Conservation (phyloP, 2,113 vertebrate genomes). For the Mungos mungo region DNA sequence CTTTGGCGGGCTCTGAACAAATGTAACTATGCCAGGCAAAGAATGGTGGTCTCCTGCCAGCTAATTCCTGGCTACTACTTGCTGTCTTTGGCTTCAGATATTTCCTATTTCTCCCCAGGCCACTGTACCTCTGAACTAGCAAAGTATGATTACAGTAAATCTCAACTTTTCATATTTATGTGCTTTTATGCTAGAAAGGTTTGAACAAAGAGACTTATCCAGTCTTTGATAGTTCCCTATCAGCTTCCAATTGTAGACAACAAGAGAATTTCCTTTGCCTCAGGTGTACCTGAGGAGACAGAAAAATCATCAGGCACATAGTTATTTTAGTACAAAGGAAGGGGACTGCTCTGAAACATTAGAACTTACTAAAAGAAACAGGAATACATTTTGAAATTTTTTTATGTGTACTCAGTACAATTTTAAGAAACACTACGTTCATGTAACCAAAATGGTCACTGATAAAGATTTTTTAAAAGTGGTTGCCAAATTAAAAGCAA, state of each 20-base stretch:
- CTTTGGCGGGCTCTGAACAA: conserved; percentile 28
- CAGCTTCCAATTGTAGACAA: not conserved
- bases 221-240: not conserved
- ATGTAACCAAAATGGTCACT: not conserved
- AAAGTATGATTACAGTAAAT: conserved; percentile 60
- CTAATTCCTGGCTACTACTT: conserved; percentile 58
- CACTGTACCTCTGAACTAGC: conserved; percentile 67
- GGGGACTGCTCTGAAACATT: not conserved
- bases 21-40: conserved; percentile 47
- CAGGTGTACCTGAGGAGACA: not conserved
- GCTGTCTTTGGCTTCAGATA: conserved; percentile 64
- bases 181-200: conserved; percentile 13
- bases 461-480: not conserved
- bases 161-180: conserved; percentile 32
- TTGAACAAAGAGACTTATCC: not conserved
- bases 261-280: conserved; percentile 15
- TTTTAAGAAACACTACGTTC: not conserved
- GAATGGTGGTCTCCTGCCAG: conserved; percentile 58
- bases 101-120: conserved; percentile 66
- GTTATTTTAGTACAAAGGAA: conserved; percentile 28
- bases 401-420: not conserved
- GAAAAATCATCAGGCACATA: not conserved
- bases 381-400: not conserved
- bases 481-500: not conserved
- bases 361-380: not conserved